Evolutionary conservation across 2,797 vertebrate genomes (phyloP).

Genomic region (Amniataba percoides): DNA sequence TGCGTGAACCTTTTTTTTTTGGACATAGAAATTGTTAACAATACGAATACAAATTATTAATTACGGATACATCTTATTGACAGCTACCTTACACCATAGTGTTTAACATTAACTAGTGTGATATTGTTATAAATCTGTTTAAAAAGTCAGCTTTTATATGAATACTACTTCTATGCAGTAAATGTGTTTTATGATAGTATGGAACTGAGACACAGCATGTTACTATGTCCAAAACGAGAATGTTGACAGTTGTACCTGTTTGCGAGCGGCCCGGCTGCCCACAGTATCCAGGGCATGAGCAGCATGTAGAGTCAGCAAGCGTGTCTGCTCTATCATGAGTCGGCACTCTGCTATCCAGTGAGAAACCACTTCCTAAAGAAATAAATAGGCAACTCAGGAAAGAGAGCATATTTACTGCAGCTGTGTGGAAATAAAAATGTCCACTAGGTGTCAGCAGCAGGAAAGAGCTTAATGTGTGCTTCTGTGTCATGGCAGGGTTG

Average conservation of each 20-base stretch:
- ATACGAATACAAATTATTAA: no score
- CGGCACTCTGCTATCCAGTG: slow-evolving; percentile 96
- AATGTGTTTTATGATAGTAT: neutral
- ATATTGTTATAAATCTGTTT: no score
- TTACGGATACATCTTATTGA: no score
- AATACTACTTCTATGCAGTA: no score
- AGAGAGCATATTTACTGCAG: neutral
- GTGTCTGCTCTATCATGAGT: slow-evolving; percentile 91
- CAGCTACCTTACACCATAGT: no score
- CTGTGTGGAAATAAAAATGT: neutral
- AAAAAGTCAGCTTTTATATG: no score
- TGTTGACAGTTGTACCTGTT: slow-evolving; percentile 82
- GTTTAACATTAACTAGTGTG: no score
- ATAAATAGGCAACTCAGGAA: neutral
- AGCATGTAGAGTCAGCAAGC: slow-evolving; percentile 90
- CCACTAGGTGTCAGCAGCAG: slow-evolving; percentile 67
- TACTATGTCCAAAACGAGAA: neutral
- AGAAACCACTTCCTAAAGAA: slow-evolving; percentile 90
- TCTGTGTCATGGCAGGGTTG: neutral
- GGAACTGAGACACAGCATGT: neutral
- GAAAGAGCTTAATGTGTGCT: neutral
- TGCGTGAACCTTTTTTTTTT: no score
- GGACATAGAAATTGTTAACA: no score
- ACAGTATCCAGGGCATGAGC: slow-evolving; percentile 87
- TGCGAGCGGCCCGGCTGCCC: slow-evolving; percentile 88